Conservation (phyloP, 2,888 invertebrate genomes). For the Cyrtodaria siliqua region DNA sequence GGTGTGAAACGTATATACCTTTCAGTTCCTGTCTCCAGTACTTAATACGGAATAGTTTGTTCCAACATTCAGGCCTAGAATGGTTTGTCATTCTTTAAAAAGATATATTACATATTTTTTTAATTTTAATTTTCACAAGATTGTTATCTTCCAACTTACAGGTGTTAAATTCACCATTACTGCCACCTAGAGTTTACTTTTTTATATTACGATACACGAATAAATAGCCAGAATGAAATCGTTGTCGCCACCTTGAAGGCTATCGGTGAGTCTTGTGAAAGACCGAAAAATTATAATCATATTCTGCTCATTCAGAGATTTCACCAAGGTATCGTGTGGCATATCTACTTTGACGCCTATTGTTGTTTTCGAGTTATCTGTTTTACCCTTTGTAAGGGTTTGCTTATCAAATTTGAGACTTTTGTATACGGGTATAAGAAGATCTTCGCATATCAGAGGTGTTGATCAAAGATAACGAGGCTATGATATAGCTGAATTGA, state of each 20-base stretch:
- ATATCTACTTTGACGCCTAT: slow-evolving; percentile 9
- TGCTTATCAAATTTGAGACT: not conserved
- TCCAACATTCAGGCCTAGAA: no score
- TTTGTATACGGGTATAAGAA: slow-evolving; percentile 4
- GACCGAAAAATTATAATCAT: no score
- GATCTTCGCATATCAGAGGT: not conserved
- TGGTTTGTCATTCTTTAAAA: no score
- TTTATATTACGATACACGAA: slow-evolving; percentile 5
- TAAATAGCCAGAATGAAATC: slow-evolving; percentile 2
- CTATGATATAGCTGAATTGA: not conserved
- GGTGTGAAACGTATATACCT: no score
- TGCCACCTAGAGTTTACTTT: slow-evolving; percentile 10
- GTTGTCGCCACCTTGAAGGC: slow-evolving; percentile 7
- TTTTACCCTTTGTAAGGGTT: not conserved
- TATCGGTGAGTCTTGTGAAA: slow-evolving; percentile 1
- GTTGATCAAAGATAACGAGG: slow-evolving; percentile 1
- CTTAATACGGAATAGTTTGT: no score
- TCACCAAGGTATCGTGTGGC: slow-evolving; percentile 5
- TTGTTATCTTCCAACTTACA: slow-evolving; percentile 1
- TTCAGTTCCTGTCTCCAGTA: no score
- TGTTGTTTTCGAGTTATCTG: not conserved
- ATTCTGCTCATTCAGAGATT: slow-evolving; percentile 2
- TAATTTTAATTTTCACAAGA: not conserved
- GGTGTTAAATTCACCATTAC: slow-evolving; percentile 6
- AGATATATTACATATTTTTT: not conserved